A percentile compares a stretch with the other conserved stretches of the same genome.
Evolutionary conservation across 1,140 invertebrate genomes (phyloP).

Genomic region (Ruditapes philippinarum): DNA sequence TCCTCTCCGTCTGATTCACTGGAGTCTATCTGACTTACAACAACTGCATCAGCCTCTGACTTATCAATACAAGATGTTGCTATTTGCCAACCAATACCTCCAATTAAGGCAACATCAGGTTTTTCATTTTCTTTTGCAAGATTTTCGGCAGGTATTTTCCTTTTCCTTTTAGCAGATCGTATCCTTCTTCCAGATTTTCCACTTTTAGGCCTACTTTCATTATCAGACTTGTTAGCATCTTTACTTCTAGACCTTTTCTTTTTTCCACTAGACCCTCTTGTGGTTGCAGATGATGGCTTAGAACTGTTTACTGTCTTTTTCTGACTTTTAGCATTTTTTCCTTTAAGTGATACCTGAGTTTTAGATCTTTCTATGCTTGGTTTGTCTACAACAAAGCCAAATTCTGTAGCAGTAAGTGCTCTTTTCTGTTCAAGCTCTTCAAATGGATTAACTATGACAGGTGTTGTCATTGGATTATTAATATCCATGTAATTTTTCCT

Average conservation of each 20-base stretch:
- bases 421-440: slow-evolving; percentile 73
- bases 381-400: slow-evolving; percentile 77
- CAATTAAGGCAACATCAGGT: slow-evolving; percentile 80
- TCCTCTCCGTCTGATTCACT: slow-evolving; percentile 75
- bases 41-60: slow-evolving; percentile 77
- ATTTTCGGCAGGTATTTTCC: slow-evolving; percentile 53
- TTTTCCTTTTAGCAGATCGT: slow-evolving; percentile 71
- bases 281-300: slow-evolving; percentile 73
- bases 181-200: slow-evolving; percentile 71
- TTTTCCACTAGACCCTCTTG: slow-evolving; percentile 70
- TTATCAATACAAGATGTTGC: slow-evolving; percentile 80
- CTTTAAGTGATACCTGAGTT: slow-evolving; percentile 73
- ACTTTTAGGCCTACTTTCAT: slow-evolving; percentile 76
- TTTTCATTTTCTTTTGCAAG: slow-evolving; percentile 73
- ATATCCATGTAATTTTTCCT: slow-evolving; percentile 59
- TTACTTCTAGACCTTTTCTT: slow-evolving; percentile 73
- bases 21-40: slow-evolving; percentile 62
- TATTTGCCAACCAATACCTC: slow-evolving; percentile 84
- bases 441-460: slow-evolving; percentile 83
- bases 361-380: slow-evolving; percentile 71
- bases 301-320: slow-evolving; percentile 65
- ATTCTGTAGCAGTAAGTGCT: slow-evolving; percentile 70
- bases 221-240: slow-evolving; percentile 69
- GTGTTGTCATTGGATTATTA: slow-evolving; percentile 71
- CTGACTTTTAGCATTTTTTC: slow-evolving; percentile 69